phyloP scores from a whole-genome alignment of 2,888 invertebrate genomes.

The Acronicta leporina region DNA sequence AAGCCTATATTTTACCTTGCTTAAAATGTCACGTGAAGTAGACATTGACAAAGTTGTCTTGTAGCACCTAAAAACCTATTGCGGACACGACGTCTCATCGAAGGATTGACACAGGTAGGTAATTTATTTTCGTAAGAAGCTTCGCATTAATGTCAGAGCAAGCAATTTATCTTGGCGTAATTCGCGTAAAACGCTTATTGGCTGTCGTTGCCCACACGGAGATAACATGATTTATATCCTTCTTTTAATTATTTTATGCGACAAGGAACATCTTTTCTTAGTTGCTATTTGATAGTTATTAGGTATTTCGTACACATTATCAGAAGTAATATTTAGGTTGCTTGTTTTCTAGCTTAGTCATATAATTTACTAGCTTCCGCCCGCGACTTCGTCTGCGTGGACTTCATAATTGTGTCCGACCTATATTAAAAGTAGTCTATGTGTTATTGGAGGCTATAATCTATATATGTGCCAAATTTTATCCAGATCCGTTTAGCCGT shows the following conservation, averaged over 20 bases:
- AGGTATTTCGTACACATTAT: slow-evolving; percentile 14
- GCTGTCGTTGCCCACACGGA: slow-evolving; percentile 78
- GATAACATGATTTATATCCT: slow-evolving; percentile 76
- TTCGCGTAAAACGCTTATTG: slow-evolving; percentile 85
- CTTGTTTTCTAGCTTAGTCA: not conserved
- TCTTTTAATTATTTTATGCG: slow-evolving; percentile 71
- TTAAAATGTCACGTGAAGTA: slow-evolving; percentile 48
- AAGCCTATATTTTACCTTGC: slow-evolving; percentile 47
- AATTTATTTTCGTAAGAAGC: slow-evolving; percentile 80
- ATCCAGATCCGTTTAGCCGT: no score
- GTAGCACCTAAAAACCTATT: slow-evolving; percentile 60
- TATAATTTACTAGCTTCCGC: not conserved
- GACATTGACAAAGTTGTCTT: slow-evolving; percentile 69
- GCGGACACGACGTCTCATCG: slow-evolving; percentile 64
- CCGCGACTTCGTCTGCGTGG: no score
- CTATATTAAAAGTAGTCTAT: no score
- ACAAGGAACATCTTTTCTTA: slow-evolving; percentile 50
- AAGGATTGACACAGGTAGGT: slow-evolving; percentile 77
- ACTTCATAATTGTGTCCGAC: no score
- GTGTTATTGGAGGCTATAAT: no score
- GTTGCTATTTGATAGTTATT: slow-evolving; percentile 46
- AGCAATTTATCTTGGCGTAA: slow-evolving; percentile 84
- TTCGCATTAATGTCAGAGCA: slow-evolving; percentile 80
- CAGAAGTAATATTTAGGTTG: slow-evolving; percentile 1
- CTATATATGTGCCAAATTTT: no score